Evolutionary conservation across 2,113 vertebrate genomes (phyloP).

Genomic region (Mus spicilegus): DNA sequence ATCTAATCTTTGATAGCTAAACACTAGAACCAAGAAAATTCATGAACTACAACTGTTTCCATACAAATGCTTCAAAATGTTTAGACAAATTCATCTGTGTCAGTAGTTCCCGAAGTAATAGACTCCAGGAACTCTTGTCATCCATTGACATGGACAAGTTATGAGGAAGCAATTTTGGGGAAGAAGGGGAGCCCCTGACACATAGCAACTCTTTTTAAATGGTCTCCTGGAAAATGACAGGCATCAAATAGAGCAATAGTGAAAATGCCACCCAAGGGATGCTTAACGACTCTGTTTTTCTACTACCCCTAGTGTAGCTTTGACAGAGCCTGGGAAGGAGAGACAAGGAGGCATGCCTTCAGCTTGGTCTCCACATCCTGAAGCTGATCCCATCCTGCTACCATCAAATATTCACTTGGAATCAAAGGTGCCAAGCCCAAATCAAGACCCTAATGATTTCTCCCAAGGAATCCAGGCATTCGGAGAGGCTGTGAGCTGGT

Average conservation of each 20-base stretch:
- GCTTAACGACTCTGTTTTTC: conserved; percentile 95
- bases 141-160: neutral
- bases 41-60: neutral
- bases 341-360: conserved; percentile 94
- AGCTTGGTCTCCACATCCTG: conserved; percentile 92
- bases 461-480: conserved; percentile 89
- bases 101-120: neutral
- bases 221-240: conserved; percentile 23
- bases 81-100: conserved; percentile 31
- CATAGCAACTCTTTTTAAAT: conserved; percentile 1
- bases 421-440: conserved; percentile 92
- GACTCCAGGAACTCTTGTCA: conserved; percentile 17
- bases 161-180: neutral
- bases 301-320: conserved; percentile 99
- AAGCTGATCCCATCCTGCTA: conserved; percentile 92
- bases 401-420: conserved; percentile 94
- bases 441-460: conserved; percentile 91
- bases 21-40: neutral
- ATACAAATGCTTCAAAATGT: neutral
- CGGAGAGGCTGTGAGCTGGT: conserved; percentile 88
- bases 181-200: neutral
- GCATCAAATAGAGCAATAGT: neutral
- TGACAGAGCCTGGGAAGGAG: conserved; percentile 95
- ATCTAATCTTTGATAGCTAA: neutral
- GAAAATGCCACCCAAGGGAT: conserved; percentile 83